phyloP scores from a whole-genome alignment of 2,113 vertebrate genomes.

The Lonchura striata region DNA sequence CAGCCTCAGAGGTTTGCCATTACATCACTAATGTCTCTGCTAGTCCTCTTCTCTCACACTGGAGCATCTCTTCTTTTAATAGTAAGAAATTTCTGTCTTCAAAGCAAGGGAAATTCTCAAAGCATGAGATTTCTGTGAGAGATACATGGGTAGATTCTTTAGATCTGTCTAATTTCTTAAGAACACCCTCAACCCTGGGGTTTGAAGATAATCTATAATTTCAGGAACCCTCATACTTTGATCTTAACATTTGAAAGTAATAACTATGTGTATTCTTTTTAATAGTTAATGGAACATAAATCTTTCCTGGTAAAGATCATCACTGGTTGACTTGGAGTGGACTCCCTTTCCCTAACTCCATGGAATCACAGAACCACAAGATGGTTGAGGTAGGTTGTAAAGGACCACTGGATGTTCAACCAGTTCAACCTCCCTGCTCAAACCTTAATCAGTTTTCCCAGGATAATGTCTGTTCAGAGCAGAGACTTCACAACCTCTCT shows the following conservation, averaged over 20 bases:
- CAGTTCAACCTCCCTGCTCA: neutral
- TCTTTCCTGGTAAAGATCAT: neutral
- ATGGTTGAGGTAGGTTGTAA: neutral
- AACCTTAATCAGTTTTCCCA: neutral
- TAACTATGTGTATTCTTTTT: neutral
- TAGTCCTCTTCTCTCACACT: neutral
- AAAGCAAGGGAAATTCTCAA: neutral
- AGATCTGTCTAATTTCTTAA: neutral
- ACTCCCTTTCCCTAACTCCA: neutral
- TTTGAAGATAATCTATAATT: neutral
- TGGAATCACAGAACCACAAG: neutral
- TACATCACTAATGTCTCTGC: neutral
- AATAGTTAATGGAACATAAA: neutral
- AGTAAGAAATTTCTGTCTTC: neutral
- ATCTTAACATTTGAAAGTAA: neutral
- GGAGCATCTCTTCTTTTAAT: neutral
- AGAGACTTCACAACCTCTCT: neutral
- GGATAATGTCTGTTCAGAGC: rapidly evolving
- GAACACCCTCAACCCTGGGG: neutral
- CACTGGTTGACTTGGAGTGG: neutral
- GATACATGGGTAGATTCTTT: neutral
- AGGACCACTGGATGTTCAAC: neutral
- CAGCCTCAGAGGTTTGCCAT: neutral
- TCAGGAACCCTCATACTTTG: neutral
- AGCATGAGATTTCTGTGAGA: neutral